Evolutionary conservation across 23 tunicate genomes (phyloP).

Genomic region (Styela plicata): DNA sequence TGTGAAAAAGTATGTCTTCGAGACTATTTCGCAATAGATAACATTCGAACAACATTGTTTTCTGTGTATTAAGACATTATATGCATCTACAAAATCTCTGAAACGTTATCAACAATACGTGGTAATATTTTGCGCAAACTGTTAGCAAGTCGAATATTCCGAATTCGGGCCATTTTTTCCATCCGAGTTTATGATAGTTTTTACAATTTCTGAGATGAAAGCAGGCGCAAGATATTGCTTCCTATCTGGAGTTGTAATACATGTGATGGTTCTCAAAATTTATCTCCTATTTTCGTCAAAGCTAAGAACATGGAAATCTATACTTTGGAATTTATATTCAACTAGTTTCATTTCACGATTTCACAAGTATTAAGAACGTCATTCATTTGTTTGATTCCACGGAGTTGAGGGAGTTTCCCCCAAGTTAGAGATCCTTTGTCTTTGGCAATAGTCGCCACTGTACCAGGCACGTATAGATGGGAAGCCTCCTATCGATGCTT

Average conservation of each 20-base stretch:
- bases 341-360: conserved; percentile 49
- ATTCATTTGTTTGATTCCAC: conserved; percentile 49
- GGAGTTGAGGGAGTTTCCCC: conserved; percentile 51
- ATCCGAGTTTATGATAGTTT: conserved; percentile 41
- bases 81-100: conserved; percentile 34
- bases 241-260: conserved; percentile 42
- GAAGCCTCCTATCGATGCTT: too few relatives aligned
- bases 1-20: too few relatives aligned
- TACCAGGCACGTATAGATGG: too few relatives aligned
- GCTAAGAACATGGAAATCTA: conserved; percentile 20
- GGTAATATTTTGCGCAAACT: conserved; percentile 43
- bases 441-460: conserved; percentile 39
- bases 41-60: too few relatives aligned
- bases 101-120: conserved; percentile 39
- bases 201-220: conserved; percentile 26
- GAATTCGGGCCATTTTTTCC: conserved; percentile 65
- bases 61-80: conserved; percentile 11
- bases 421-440: conserved; percentile 44
- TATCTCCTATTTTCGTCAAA: background rate
- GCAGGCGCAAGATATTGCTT: conserved; percentile 45
- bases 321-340: conserved; percentile 34
- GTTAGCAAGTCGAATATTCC: conserved; percentile 50
- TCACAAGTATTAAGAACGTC: conserved; percentile 42
- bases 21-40: too few relatives aligned
- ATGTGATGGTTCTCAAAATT: conserved; percentile 26